A percentile compares a stretch with the other conserved stretches of the same genome.
Conservation (phyloP, 2,113 vertebrate species). For the Pomatorhinus ruficollis region DNA sequence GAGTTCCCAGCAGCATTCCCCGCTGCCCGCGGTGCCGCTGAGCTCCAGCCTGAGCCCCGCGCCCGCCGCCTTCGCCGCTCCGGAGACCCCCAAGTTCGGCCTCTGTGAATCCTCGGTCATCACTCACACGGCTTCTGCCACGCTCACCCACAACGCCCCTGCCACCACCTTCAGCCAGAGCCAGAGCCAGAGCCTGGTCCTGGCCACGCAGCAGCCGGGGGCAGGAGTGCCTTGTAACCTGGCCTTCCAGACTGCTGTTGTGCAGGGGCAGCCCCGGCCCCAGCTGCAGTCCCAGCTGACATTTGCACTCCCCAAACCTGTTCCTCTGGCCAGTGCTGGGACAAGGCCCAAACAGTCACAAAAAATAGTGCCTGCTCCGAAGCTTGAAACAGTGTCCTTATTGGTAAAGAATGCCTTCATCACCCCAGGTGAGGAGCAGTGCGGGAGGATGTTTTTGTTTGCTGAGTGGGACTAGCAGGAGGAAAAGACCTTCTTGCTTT, state of each 20-base stretch:
- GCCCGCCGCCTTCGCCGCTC: conserved; percentile 35
- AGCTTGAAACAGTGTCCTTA: conserved; percentile 79
- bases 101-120: conserved; percentile 74
- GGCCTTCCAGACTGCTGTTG: conserved; percentile 60
- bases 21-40: conserved; percentile 60
- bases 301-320: conserved; percentile 82
- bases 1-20: conserved; percentile 21
- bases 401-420: conserved; percentile 76
- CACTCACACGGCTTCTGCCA: conserved; percentile 84
- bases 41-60: conserved; percentile 44
- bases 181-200: conserved; percentile 78
- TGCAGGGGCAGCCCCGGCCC: conserved; percentile 56
- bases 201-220: conserved; percentile 63
- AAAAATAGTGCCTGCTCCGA: conserved; percentile 83
- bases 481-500: background rate
- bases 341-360: conserved; percentile 81
- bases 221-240: conserved; percentile 66
- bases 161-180: conserved; percentile 85
- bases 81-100: conserved; percentile 64
- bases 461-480: background rate
- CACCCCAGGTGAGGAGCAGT: conserved; percentile 70
- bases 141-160: conserved; percentile 76
- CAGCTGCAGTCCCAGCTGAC: conserved; percentile 70
- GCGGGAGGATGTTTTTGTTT: background rate
- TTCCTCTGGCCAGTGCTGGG: conserved; percentile 71